phyloP scores from a whole-genome alignment of 37 sponge, comb jelly and placozoan genomes.

The Aplysina aerophoba region DNA sequence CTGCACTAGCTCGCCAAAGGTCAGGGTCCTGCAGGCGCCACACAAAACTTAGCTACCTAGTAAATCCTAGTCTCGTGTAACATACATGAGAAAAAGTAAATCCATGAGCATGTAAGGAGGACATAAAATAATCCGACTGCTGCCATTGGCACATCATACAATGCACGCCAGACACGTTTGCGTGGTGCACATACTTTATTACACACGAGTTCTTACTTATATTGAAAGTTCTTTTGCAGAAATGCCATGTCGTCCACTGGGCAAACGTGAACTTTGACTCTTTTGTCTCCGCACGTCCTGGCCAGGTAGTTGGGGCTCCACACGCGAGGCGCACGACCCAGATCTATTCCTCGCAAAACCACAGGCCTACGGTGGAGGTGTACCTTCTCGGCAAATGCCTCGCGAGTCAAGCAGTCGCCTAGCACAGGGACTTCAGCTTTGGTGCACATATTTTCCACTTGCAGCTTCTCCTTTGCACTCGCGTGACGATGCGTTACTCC shows the following conservation, averaged over 20 bases:
- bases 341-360: constrained; percentile 68
- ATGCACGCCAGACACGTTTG: not conserved
- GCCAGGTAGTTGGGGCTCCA: constrained; percentile 83
- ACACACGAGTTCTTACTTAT: constrained; percentile 59
- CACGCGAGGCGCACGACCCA: constrained; percentile 62
- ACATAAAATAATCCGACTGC: too few relatives aligned
- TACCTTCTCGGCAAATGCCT: constrained; percentile 42
- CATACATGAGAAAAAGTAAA: too few relatives aligned
- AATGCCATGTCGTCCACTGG: constrained; percentile 80
- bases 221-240: constrained; percentile 80
- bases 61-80: too few relatives aligned
- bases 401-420: constrained; percentile 18
- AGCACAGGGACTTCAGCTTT: not conserved
- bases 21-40: constrained; percentile 66
- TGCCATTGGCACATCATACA: too few relatives aligned
- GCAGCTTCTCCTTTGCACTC: not conserved
- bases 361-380: constrained; percentile 57
- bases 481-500: too few relatives aligned
- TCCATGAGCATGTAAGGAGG: too few relatives aligned
- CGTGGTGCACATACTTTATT: not conserved
- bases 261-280: constrained; percentile 80
- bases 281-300: constrained; percentile 47
- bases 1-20: constrained; percentile 77
- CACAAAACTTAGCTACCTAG: not conserved
- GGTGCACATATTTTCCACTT: not conserved